A percentile compares a stretch with the other conserved stretches of the same genome.
Conservation (phyloP, 2,888 invertebrate species). For the Halocaridina rubra region DNA sequence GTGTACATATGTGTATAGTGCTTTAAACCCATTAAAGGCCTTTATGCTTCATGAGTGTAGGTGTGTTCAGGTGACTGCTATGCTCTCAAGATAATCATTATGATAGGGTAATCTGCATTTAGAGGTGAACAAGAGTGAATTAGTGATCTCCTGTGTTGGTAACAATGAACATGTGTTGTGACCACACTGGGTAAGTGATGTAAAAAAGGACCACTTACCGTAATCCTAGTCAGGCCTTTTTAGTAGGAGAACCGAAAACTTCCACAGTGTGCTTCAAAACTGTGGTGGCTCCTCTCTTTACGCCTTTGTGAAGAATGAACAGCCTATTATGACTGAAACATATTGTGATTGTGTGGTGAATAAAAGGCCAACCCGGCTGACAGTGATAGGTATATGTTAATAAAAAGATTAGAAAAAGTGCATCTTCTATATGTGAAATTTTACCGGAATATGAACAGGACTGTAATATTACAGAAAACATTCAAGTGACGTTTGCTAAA, state of each 20-base stretch:
- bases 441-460: too few species aligned
- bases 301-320: not conserved
- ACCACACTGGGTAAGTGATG: slow-evolving; percentile 9
- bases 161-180: not conserved
- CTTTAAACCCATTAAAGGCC: slow-evolving; percentile 61
- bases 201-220: slow-evolving; percentile 26
- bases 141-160: not conserved
- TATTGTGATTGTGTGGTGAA: too few species aligned
- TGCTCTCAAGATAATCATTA: slow-evolving; percentile 58
- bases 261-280: not conserved
- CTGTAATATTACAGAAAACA: too few species aligned
- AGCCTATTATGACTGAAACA: too few species aligned
- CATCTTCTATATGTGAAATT: too few species aligned
- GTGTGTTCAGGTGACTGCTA: slow-evolving; percentile 43
- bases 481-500: not conserved
- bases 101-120: slow-evolving; percentile 40
- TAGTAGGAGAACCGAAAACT: slow-evolving; percentile 44
- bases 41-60: slow-evolving; percentile 59
- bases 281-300: not conserved
- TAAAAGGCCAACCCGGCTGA: too few species aligned
- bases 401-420: too few species aligned
- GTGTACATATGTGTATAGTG: slow-evolving; percentile 59
- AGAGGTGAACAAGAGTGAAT: not conserved
- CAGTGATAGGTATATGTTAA: too few species aligned
- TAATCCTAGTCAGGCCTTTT: slow-evolving; percentile 51